phyloP scores from a whole-genome alignment of 2,797 vertebrate species.

The Pseudochromis fuscus region DNA sequence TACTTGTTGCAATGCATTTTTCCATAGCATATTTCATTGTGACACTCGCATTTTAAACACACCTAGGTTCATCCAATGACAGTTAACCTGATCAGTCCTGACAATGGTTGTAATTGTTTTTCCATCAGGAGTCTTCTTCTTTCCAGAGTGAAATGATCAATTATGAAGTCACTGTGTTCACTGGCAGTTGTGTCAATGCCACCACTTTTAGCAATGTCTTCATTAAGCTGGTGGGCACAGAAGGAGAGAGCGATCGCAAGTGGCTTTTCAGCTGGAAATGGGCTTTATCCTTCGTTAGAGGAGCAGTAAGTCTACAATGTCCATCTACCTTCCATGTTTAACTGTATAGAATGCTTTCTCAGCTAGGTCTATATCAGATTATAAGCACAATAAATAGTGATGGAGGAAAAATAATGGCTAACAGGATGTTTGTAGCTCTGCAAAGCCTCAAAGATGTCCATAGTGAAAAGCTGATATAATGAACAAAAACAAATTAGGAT shows the following conservation, averaged over 20 bases:
- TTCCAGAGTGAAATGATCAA: conserved; percentile 43
- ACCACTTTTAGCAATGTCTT: conserved; percentile 54
- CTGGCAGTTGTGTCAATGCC: rapidly evolving
- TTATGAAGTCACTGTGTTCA: conserved; percentile 58
- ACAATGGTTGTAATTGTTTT: no score
- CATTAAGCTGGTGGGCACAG: conserved; percentile 67
- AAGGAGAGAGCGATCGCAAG: conserved; percentile 46
- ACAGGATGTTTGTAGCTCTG: no score
- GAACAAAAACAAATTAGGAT: neutral
- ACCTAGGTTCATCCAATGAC: no score
- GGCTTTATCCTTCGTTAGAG: neutral
- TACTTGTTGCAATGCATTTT: neutral
- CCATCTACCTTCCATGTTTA: neutral
- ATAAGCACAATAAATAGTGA: neutral
- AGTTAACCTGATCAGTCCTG: no score
- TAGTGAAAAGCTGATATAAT: no score
- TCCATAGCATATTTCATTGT: neutral
- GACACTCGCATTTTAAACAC: no score
- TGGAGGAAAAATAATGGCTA: neutral
- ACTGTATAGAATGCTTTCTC: neutral
- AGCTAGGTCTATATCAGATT: neutral
- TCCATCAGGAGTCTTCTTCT: no score
- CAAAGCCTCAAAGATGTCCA: neutral
- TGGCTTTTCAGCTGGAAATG: conserved; percentile 8
- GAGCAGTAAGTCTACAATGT: conserved; percentile 62